Conservation (phyloP, 2,113 vertebrate species). For the Lynx canadensis region DNA sequence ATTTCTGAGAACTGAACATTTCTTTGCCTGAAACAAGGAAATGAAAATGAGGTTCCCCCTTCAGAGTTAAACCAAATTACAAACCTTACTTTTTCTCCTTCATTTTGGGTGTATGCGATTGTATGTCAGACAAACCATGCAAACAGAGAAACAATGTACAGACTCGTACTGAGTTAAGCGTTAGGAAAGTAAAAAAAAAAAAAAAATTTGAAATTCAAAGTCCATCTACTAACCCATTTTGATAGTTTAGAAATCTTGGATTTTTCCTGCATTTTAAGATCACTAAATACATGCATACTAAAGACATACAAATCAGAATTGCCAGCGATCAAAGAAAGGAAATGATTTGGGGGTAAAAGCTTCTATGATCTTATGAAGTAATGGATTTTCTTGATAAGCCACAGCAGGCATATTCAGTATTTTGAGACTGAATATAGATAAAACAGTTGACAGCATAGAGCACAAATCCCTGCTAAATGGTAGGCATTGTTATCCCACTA, state of each 20-base stretch:
- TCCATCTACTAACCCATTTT: neutral
- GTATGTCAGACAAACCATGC: neutral
- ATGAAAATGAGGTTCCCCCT: neutral
- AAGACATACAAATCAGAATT: neutral
- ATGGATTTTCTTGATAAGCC: neutral
- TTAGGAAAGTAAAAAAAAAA: neutral
- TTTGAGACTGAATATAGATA: neutral
- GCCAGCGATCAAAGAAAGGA: neutral
- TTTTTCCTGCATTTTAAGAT: constrained; percentile 19
- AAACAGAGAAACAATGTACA: neutral
- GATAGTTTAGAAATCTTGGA: constrained; percentile 1
- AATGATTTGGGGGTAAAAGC: neutral
- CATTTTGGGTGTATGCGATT: neutral
- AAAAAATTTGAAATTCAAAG: neutral
- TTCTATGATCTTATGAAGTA: neutral
- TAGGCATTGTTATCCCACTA: neutral
- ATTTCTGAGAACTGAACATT: constrained; percentile 17
- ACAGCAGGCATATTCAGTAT: neutral
- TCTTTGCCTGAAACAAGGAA: constrained; percentile 13
- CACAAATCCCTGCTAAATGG: neutral
- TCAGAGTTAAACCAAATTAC: neutral
- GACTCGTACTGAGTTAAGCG: neutral
- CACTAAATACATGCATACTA: neutral
- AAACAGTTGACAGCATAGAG: neutral
- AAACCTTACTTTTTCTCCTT: neutral